phyloP scores from a whole-genome alignment of 2,888 invertebrate species.

The Chrysina gloriosa region DNA sequence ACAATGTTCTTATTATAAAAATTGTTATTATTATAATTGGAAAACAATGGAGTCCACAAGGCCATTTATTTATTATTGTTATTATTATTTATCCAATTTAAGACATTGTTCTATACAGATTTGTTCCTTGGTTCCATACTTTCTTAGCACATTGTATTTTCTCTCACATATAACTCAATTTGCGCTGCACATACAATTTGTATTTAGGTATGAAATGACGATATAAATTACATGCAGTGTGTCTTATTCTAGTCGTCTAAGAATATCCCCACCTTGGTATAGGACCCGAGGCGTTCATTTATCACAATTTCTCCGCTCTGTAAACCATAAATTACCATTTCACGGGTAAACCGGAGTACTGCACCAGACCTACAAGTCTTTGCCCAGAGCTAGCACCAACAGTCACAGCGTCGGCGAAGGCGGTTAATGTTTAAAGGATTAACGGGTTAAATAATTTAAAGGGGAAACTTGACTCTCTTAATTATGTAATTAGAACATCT shows the following conservation, averaged over 20 bases:
- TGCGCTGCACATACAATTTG: background rate
- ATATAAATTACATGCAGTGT: slow-evolving; percentile 23
- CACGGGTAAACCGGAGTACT: slow-evolving; percentile 22
- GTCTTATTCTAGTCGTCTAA: slow-evolving; percentile 16
- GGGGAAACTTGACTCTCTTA: slow-evolving; percentile 41
- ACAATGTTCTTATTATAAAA: too few species aligned
- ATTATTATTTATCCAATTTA: too few species aligned
- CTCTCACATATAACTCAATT: slow-evolving; percentile 12
- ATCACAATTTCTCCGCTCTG: slow-evolving; percentile 35
- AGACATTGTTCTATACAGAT: too few species aligned
- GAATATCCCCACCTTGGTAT: slow-evolving; percentile 13
- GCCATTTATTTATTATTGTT: too few species aligned
- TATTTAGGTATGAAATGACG: slow-evolving; percentile 3
- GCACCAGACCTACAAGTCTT: background rate
- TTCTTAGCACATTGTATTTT: too few species aligned
- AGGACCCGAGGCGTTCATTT: slow-evolving; percentile 33
- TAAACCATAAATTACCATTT: slow-evolving; percentile 32
- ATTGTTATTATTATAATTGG: too few species aligned
- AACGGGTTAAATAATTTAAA: slow-evolving; percentile 39
- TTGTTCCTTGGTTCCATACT: too few species aligned
- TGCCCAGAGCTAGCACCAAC: slow-evolving; percentile 4
- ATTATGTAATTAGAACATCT: slow-evolving; percentile 43
- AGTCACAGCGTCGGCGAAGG: slow-evolving; percentile 20
- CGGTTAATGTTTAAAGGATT: slow-evolving; percentile 36
- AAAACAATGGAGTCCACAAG: too few species aligned